Evolutionary conservation across 2,113 vertebrate species (phyloP), one percentile per base, ranked within the genome.

Genomic region (Bubalus kerabau): DNA sequence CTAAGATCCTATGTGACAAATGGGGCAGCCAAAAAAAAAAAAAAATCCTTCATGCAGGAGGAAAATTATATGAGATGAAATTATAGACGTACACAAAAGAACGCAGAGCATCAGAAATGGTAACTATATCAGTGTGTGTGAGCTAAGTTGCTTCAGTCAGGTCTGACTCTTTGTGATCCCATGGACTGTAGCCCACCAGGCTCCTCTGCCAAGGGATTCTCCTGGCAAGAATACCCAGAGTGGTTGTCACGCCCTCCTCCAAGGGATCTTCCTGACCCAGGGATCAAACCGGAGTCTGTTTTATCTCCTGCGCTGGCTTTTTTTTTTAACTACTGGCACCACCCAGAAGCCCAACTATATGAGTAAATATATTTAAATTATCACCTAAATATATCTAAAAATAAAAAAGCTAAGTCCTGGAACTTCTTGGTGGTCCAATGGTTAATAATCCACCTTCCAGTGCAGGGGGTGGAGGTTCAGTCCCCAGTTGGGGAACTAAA

Each of bases 71-170:
- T 21, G 64, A 36, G 64, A 12, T 40, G n/a, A n/a, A 23, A 40
- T 36, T 40, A 6, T 6, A 40, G 67, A 40, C 0, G 19, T 40
- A 0, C n/a, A 12, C n/a, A 12, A 17, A 3, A n/a, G 67, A 71
- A 3, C 5, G 0, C 67, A n/a, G 19, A 23, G 67, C n/a, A 6
- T 23, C n/a, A 12, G 19, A 11, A 23, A 23, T 0, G 1, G n/a
- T 1, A 6, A 23, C 19, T 12, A 2, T 1, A 6, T 12, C 67
- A 40, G n/a, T 12, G 32, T 67, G 64, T 21, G 64, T 67, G 67
- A 36, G n/a, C 64, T 36, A 71, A 6, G n/a, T 2, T 40, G 67
- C 19, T 71, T 71, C n/a, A 11, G n/a, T 40, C 67, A 12, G 67
- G n/a, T 71, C 67, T 40, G n/a, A 71, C n/a, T 12, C n/a, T 59